Percentiles rank a stretch among this genome's conserved stretches.
phyloP scores from a whole-genome alignment of 1,140 invertebrate genomes.

The Frieseomelitta varia region DNA sequence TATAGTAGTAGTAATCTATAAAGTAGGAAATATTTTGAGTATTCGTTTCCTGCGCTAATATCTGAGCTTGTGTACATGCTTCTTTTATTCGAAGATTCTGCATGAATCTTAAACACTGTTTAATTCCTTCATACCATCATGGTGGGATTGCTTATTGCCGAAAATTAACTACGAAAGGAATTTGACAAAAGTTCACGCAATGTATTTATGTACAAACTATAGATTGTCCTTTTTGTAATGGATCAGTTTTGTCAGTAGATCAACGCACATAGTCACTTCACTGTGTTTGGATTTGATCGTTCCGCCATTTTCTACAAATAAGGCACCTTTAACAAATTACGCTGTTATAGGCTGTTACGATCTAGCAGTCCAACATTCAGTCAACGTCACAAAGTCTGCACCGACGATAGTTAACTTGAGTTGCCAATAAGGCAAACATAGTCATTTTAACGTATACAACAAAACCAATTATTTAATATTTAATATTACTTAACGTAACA shows the following conservation, averaged over 20 bases:
- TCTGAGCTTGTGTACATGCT: slow-evolving; percentile 55
- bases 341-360: slow-evolving; percentile 71
- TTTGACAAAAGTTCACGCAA: slow-evolving; percentile 59
- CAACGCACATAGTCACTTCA: slow-evolving; percentile 65
- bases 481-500: slow-evolving; percentile 62
- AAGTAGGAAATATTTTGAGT: slow-evolving; percentile 80
- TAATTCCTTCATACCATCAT: slow-evolving; percentile 42
- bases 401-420: slow-evolving; percentile 68
- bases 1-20: slow-evolving; percentile 74
- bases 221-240: slow-evolving; percentile 73
- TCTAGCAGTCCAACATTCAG: slow-evolving; percentile 70
- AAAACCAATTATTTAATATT: slow-evolving; percentile 65
- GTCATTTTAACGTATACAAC: slow-evolving; percentile 65
- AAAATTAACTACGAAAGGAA: slow-evolving; percentile 62
- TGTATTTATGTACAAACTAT: slow-evolving; percentile 74
- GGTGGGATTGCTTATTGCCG: slow-evolving; percentile 67
- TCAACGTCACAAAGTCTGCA: slow-evolving; percentile 67
- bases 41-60: slow-evolving; percentile 72
- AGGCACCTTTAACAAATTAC: slow-evolving; percentile 83
- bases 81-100: slow-evolving; percentile 51
- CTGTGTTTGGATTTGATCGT: slow-evolving; percentile 66
- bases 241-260: slow-evolving; percentile 49
- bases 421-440: slow-evolving; percentile 70
- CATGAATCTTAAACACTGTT: slow-evolving; percentile 51
- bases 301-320: slow-evolving; percentile 76